These are phyloP conservation scores for Cephus pulcher DNA, from an alignment of 2,888 invertebrate genomes.

Conservation along the genomic window DNA sequence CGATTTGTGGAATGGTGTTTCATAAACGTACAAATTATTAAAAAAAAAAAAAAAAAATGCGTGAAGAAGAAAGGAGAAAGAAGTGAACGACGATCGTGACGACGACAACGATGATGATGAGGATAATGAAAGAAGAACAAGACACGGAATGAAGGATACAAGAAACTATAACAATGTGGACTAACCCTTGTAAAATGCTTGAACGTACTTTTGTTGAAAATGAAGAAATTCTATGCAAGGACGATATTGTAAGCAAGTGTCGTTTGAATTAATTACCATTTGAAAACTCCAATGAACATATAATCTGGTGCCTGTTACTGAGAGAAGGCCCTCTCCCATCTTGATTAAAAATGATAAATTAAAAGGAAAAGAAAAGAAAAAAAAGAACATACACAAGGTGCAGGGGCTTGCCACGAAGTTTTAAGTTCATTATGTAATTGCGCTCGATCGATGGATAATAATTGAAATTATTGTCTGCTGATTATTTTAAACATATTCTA, in stretches of 20 bases:
- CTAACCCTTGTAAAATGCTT: slow-evolving; percentile 61
- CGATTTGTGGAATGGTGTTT: slow-evolving; percentile 58
- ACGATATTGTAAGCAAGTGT: slow-evolving; percentile 58
- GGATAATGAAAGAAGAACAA: slow-evolving; percentile 25
- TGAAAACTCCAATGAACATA: slow-evolving; percentile 56
- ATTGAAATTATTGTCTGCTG: slow-evolving; percentile 48
- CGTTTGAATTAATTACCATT: slow-evolving; percentile 57
- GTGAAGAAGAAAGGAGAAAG: slow-evolving; percentile 28
- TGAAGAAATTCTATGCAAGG: slow-evolving; percentile 61
- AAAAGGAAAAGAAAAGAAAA: not conserved
- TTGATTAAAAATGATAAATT: slow-evolving; percentile 2
- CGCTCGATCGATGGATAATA: slow-evolving; percentile 50
- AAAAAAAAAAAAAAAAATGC: slow-evolving; percentile 35
- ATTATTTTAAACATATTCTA: slow-evolving; percentile 50
- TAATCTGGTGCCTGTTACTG: slow-evolving; percentile 57
- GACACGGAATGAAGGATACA: slow-evolving; percentile 31
- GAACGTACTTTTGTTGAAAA: slow-evolving; percentile 61
- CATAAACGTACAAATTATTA: slow-evolving; percentile 55
- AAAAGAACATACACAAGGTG: slow-evolving; percentile 31
- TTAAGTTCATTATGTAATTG: slow-evolving; percentile 48
- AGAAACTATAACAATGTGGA: slow-evolving; percentile 54
- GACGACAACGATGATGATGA: slow-evolving; percentile 18
- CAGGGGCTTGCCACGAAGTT: slow-evolving; percentile 47
- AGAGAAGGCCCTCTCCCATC: slow-evolving; percentile 19
- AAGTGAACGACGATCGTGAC: slow-evolving; percentile 13